A percentile compares a stretch with the other conserved stretches of the same genome.
Evolutionary conservation across 2,113 vertebrate species (phyloP).

Genomic region (Lota lota): DNA sequence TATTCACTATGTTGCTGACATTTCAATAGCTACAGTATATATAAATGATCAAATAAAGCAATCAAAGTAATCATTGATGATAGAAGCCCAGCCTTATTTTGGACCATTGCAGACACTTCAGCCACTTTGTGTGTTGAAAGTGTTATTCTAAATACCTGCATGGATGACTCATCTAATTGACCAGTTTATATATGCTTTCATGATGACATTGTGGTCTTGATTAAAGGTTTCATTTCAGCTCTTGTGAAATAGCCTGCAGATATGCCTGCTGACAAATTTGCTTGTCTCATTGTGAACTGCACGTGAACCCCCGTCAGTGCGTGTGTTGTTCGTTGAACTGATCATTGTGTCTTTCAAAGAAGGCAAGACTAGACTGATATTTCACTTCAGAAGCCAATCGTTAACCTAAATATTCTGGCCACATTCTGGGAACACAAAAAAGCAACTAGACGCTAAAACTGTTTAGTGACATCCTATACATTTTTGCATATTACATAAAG

Average conservation of each 20-base stretch:
- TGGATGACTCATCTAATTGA: constrained; percentile 47
- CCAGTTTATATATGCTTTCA: constrained; percentile 55
- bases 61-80: too few relatives aligned
- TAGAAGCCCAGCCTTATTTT: too few relatives aligned
- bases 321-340: constrained; percentile 26
- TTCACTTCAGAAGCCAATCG: constrained; percentile 46
- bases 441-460: background rate
- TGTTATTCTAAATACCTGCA: constrained; percentile 28
- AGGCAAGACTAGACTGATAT: constrained; percentile 55
- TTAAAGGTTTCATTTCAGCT: constrained; percentile 52
- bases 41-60: too few relatives aligned
- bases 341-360: constrained; percentile 14
- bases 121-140: too few relatives aligned
- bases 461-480: too few relatives aligned
- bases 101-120: too few relatives aligned
- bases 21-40: too few relatives aligned
- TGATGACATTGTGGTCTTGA: constrained; percentile 45
- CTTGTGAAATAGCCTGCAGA: constrained; percentile 46
- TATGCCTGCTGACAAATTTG: constrained; percentile 34
- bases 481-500: too few relatives aligned
- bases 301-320: constrained; percentile 37
- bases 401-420: constrained; percentile 25
- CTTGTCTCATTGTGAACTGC: constrained; percentile 39
- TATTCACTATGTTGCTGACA: too few relatives aligned
- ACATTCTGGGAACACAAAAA: background rate